Conservation (phyloP, 2,113 vertebrate species). For the Salvelinus fontinalis region DNA sequence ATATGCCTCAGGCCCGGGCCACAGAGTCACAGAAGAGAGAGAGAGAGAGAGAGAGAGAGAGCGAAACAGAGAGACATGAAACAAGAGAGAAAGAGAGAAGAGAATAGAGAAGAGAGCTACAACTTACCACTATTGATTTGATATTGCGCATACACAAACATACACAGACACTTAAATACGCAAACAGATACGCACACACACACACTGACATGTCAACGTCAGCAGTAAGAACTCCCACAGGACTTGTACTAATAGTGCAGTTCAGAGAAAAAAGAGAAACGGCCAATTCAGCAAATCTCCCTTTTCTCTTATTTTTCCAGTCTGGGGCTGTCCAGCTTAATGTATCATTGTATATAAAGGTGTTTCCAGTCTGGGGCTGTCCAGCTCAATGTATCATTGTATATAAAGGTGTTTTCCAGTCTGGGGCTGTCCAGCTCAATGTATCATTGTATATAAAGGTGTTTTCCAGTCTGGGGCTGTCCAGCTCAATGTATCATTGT, state of each 20-base stretch:
- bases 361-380: too few relatives aligned
- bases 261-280: slow-evolving; percentile 22
- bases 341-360: too few relatives aligned
- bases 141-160: neutral
- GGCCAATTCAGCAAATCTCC: slow-evolving; percentile 36
- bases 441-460: too few relatives aligned
- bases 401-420: too few relatives aligned
- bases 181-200: neutral
- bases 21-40: too few relatives aligned
- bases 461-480: too few relatives aligned
- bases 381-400: too few relatives aligned
- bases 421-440: too few relatives aligned
- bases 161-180: neutral
- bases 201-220: slow-evolving; percentile 8
- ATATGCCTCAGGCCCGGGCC: neutral
- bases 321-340: too few relatives aligned
- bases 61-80: neutral
- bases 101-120: neutral
- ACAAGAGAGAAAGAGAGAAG: neutral
- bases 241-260: slow-evolving; percentile 26
- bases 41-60: neutral
- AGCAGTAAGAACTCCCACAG: neutral
- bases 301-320: neutral
- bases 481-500: too few relatives aligned
- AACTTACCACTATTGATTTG: slow-evolving; percentile 3